Conservation (phyloP, 2,113 vertebrate genomes). For the Electrona antarctica region DNA sequence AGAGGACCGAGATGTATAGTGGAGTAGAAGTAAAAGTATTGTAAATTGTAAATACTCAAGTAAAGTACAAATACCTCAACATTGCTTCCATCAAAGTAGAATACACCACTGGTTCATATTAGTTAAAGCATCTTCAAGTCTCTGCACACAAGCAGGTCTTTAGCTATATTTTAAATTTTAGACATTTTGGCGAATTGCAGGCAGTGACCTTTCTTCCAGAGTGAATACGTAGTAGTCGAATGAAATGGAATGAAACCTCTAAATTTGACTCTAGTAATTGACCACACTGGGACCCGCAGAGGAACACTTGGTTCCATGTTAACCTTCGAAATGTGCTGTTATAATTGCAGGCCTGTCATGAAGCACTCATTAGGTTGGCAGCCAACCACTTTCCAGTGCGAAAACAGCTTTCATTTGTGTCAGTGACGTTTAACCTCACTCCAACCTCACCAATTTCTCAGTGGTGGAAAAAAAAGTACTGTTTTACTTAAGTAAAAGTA, state of each 20-base stretch:
- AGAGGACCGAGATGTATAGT: too few species aligned
- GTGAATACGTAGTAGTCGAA: neutral
- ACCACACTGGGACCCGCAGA: neutral
- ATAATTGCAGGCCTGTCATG: neutral
- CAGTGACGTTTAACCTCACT: slow-evolving; percentile 42
- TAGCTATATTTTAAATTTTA: too few species aligned
- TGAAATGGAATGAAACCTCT: neutral
- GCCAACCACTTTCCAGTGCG: neutral
- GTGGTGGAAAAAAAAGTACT: neutral
- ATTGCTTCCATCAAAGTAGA: neutral
- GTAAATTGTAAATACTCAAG: too few species aligned
- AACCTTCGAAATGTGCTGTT: neutral
- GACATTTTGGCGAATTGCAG: neutral
- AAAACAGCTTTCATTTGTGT: slow-evolving; percentile 8
- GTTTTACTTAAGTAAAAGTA: too few species aligned
- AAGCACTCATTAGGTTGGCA: slow-evolving; percentile 13
- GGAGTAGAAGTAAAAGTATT: too few species aligned
- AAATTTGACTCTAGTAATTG: neutral
- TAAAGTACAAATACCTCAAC: too few species aligned
- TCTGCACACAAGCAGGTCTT: neutral
- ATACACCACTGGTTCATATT: too few species aligned
- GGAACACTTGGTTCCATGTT: slow-evolving; percentile 6
- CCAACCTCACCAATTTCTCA: slow-evolving; percentile 19
- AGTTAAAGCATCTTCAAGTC: neutral
- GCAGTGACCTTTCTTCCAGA: neutral